Base-by-base conservation (phyloP, 2,113 vertebrate species). In the Tachycineta bicolor region DNA sequence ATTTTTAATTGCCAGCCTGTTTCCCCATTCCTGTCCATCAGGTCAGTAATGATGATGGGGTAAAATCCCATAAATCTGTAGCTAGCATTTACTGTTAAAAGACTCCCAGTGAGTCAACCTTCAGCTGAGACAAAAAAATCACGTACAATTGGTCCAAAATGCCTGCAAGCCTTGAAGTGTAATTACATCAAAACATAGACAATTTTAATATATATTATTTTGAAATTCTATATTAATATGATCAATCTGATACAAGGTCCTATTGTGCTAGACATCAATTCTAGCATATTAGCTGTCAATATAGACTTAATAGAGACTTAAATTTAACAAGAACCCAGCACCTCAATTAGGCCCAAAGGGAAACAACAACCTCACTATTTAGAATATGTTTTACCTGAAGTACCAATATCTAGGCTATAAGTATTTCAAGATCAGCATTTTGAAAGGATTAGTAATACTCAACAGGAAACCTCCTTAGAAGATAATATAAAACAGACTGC, bases 61-160 rank as follows among this genome's bases (percentile, higher is more conserved):
- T 68, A 83, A 93, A 93, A 90, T 67, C 71, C 82, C 92, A 83
- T 64, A 92, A 90, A 63, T 78, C 22, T 12, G 28, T 94, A 60
- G 73, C 73, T 90, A 60, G 24, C 33, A 70, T 50, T 55, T 94
- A 44, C 62, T 67, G 29, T 22, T 80, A 86, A 52, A 86, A 89
- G 68, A 47, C 33, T 83, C 39, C 33, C 31, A 70, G 33, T 21
- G 6, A 81, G 52, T 34, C 68, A 86, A 18, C 11, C 33, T 59
- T 83, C 43, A 74, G 64, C 33, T 55, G 39, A 52, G 19, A 78
- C 29, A 87, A 73, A 89, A 37, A 83, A 26, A 89, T 52, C 37
- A 47, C 70, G 21, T 78, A 52, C 33, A 31, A 83, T 81, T 85
- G 33, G 47, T 71, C 47, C 39, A 77, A 83, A 90, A 89, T 56